A percentile compares a stretch with the other conserved stretches of the same genome.
Conservation (phyloP, 2,113 vertebrate genomes). For the Plecturocebus donacophilus region DNA sequence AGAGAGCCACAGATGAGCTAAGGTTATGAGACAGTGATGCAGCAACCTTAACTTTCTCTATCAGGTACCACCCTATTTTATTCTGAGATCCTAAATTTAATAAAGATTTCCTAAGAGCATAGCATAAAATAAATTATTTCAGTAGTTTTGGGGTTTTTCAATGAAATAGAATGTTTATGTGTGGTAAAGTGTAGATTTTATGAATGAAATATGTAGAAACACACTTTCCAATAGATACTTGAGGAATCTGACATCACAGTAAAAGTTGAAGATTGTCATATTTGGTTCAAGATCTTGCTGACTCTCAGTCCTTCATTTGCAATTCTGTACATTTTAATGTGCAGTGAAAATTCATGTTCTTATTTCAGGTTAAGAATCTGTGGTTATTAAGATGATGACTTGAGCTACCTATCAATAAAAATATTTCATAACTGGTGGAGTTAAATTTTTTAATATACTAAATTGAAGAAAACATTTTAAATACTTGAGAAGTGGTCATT, state of each 20-base stretch:
- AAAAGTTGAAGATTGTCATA: background rate
- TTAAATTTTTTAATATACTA: background rate
- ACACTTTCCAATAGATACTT: slow-evolving; percentile 42
- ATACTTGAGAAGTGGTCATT: background rate
- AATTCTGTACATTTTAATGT: background rate
- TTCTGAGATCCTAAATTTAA: slow-evolving; percentile 26
- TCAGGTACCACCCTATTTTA: background rate
- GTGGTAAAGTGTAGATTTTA: background rate
- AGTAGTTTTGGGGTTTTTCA: background rate
- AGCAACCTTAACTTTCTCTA: background rate
- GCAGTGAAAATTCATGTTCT: background rate
- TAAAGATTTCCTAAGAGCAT: background rate
- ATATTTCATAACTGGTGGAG: background rate
- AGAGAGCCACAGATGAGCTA: background rate
- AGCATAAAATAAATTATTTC: background rate
- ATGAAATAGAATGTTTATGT: background rate
- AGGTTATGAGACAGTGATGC: background rate
- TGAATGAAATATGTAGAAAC: slow-evolving; percentile 22
- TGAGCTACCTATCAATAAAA: background rate
- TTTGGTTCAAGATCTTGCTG: background rate
- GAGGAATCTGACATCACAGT: background rate
- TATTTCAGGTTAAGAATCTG: background rate
- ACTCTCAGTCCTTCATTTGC: background rate
- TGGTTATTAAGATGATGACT: background rate
- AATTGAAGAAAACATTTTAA: background rate